Base-by-base conservation (phyloP, 35 echinoderm and acorn worm genomes). In the Nesometra sesokonis region DNA sequence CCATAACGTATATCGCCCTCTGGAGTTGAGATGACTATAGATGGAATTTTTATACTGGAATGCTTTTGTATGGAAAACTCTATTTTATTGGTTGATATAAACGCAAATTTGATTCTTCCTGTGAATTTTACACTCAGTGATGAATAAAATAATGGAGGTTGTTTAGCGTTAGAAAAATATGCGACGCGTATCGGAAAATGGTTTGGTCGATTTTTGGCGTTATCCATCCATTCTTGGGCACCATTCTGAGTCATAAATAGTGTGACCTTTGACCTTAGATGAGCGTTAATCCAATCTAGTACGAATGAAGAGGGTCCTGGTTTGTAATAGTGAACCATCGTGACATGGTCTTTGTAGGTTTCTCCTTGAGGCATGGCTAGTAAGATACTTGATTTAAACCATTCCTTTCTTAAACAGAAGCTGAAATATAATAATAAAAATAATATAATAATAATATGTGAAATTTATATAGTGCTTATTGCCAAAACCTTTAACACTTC, bases 351-450 rank as follows among this genome's bases (percentile, higher is more conserved):
- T 84, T 99, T 99, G 77, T 93, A 88, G 17, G 88, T 84, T 0
- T 91, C 87, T 36, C 88, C 93, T 34, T 94, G 78, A 0, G 96
- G 96, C 90, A 94, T 93, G n/a, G 96, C 92, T 15, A 99, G 84
- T 8, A 99, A 67, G 29, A 99, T 81, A 37, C 78, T 87, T 46
- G 96, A 87, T 19, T 84, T 85, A 31, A 77, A 78, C 96, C 96
- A 99, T 32, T 90, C 85, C 89, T 88, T 99, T 80, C 35, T 76
- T 11, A 76, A 77, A 76, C 96, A 99, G 77, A 99, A 94, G 57
- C 92, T 99, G 87, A 29, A 35, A 82, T 32, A 77, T 67, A 46
- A 78, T 31, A 33, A 43, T 32, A 88, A 77, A 87, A 78, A 46
- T 46, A 40, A 0, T n/a, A n/a, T n/a, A n/a, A n/a, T n/a, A n/a